Base-by-base conservation (phyloP, 64 coral and sea anemone genomes). In the Montipora efflorescens region DNA sequence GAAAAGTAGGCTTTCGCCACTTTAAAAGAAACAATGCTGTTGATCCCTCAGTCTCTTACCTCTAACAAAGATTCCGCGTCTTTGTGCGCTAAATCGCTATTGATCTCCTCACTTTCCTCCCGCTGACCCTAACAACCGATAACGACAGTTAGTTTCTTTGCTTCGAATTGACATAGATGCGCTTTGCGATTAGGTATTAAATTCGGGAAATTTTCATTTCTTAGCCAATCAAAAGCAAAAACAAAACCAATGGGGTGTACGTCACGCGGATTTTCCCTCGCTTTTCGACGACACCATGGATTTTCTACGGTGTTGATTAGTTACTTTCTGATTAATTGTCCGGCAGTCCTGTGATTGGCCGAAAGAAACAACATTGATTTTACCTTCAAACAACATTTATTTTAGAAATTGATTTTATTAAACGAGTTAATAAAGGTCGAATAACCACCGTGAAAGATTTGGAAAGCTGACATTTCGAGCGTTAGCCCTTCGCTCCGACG, bases 61-160 rank as follows among this genome's bases (percentile, higher is more conserved):
- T 97, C 84, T 15, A 97, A 79, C 57, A 97, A 67, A 47, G 92
- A 81, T 58, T 97, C 95, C 11, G 95, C 92, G 67, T 97, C 95
- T 88, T 97, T 90, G 50, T 97, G 89, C 21, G 88, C 95, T 1
- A 79, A 52, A 16, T 91, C 84, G 58, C 91, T 55, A 19, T 83
- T 88, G 8, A 97, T 82, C 14, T 80, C 67, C 21, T 28, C 80
- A 43, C 80, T 76, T 48, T 97, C 95, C 22, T 94, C 95, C 48
- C 95, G 88, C 67, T 94, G 67, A 81, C 81, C 95, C 95, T 97
- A 58, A 25, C 47, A 76, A 15, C 20, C 61, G 13, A 64, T 64
- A 12, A 16, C 52, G 52, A 5, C 52, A 16, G 14, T 64, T 14
- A 64, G 13, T 64, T 64, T 7, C 61, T 64, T 64, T 12, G 14